A percentile compares a stretch with the other conserved stretches of the same genome.
phyloP scores from a whole-genome alignment of 2,888 invertebrate genomes.

The Pecten maximus region DNA sequence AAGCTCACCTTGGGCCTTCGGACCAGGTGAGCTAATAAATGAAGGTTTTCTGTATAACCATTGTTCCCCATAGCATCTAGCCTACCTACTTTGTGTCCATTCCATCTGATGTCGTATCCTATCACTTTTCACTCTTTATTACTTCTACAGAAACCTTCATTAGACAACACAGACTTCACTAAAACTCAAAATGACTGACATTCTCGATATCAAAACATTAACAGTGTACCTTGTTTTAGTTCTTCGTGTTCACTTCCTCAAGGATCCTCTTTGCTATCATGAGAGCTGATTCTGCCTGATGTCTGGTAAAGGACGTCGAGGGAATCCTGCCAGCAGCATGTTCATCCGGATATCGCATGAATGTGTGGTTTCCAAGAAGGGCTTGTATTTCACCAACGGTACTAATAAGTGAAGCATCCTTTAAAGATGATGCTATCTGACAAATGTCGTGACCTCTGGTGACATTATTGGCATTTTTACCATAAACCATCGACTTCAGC shows the following conservation, averaged over 20 bases:
- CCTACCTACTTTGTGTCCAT: too few species aligned
- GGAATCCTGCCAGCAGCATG: conserved; percentile 35
- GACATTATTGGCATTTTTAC: conserved; percentile 46
- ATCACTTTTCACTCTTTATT: too few species aligned
- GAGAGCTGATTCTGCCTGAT: conserved; percentile 37
- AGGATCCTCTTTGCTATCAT: conserved; percentile 27
- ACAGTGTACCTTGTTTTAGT: background rate
- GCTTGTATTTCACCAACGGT: background rate
- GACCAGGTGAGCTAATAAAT: too few species aligned
- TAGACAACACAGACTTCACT: too few species aligned
- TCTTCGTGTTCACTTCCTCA: conserved; percentile 29
- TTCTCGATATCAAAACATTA: too few species aligned
- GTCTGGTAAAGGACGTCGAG: conserved; percentile 36
- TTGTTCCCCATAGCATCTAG: too few species aligned
- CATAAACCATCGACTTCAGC: conserved; percentile 44
- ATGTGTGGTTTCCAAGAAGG: conserved; percentile 2
- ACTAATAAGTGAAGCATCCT: background rate
- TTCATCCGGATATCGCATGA: conserved; percentile 47
- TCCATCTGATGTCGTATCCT: too few species aligned
- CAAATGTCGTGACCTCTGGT: conserved; percentile 11
- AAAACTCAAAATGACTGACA: too few species aligned
- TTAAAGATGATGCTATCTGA: background rate
- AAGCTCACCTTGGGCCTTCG: too few species aligned
- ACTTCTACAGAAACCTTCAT: too few species aligned
- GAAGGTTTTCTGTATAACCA: too few species aligned